phyloP scores from a whole-genome alignment of 2,113 vertebrate genomes.

The Ciconia stormi region DNA sequence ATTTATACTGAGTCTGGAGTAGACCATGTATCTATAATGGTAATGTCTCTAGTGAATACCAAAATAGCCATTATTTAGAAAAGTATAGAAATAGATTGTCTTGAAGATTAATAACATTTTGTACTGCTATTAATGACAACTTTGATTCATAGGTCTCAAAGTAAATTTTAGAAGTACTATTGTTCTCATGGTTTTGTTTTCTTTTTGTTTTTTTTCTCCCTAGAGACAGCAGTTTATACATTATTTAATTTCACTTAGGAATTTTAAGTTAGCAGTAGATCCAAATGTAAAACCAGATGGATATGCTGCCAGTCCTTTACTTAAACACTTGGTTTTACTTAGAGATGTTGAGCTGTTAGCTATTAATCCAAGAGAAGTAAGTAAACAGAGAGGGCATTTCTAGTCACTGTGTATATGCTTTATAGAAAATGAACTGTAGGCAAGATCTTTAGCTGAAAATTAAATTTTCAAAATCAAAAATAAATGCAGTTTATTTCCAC shows the following conservation, averaged over 20 bases:
- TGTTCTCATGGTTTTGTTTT: background rate
- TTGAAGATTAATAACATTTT: background rate
- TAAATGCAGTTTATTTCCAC: background rate
- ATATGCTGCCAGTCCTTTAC: background rate
- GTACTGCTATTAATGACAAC: background rate
- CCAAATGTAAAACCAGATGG: background rate
- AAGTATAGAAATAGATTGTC: background rate
- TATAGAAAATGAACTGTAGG: background rate
- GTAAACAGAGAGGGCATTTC: background rate
- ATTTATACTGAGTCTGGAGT: background rate
- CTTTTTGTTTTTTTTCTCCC: background rate
- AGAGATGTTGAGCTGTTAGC: background rate
- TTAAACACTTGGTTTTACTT: background rate
- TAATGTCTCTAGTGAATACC: background rate
- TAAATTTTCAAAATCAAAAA: background rate
- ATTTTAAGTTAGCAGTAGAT: background rate
- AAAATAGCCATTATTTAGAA: background rate
- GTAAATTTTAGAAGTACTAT: background rate
- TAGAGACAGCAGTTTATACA: background rate
- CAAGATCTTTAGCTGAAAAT: background rate
- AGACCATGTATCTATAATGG: rapidly evolving
- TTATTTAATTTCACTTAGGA: background rate
- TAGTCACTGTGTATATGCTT: background rate
- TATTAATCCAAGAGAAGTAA: background rate
- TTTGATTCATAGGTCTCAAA: background rate